Conservation (phyloP, 2,888 invertebrate species). For the Aplocera efformata region DNA sequence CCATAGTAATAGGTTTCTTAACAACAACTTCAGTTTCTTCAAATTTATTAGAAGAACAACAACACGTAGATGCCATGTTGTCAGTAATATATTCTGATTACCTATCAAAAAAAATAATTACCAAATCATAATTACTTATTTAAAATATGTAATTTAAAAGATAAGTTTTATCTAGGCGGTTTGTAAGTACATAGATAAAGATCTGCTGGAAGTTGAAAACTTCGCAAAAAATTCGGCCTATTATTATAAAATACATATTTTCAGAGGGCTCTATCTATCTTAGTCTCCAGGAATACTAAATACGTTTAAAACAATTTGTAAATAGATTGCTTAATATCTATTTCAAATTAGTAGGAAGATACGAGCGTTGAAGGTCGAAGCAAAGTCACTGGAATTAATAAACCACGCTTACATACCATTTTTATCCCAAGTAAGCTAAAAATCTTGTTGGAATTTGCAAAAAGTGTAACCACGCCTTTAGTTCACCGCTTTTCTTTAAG, state of each 20-base stretch:
- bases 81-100: conserved; percentile 4
- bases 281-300: too few relatives aligned
- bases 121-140: conserved; percentile 9
- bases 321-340: too few relatives aligned
- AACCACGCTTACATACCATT: conserved; percentile 54
- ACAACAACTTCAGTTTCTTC: conserved; percentile 30
- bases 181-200: not conserved
- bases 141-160: conserved; percentile 5
- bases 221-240: too few relatives aligned
- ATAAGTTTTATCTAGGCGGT: conserved; percentile 13
- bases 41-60: conserved; percentile 32
- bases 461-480: too few relatives aligned
- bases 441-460: not conserved
- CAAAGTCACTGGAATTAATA: conserved; percentile 59
- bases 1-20: conserved; percentile 36
- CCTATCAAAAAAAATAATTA: conserved; percentile 4
- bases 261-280: too few relatives aligned
- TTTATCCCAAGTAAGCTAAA: conserved; percentile 17
- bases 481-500: too few relatives aligned
- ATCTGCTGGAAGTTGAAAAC: too few relatives aligned
- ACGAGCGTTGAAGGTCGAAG: conserved; percentile 56
- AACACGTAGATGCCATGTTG: conserved; percentile 38
- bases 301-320: too few relatives aligned
- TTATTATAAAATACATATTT: too few relatives aligned
- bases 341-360: not conserved